phyloP scores from a whole-genome alignment of 1,140 invertebrate genomes.

The Agrypnia vestita region DNA sequence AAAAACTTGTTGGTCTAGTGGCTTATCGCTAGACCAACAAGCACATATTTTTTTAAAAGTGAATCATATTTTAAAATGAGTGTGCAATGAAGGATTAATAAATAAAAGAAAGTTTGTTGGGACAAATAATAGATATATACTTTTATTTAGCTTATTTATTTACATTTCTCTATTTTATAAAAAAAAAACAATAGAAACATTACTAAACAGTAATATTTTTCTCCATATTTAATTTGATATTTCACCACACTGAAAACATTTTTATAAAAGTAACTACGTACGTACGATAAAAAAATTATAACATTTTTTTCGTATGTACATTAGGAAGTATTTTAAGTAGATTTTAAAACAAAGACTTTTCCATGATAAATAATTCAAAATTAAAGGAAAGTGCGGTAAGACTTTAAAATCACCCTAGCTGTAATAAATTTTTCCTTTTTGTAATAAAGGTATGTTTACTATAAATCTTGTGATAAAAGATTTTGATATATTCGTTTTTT shows the following conservation, averaged over 20 bases:
- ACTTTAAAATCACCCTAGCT: no score
- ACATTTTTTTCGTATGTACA: conserved; percentile 44
- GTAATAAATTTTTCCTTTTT: no score
- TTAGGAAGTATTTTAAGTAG: conserved; percentile 40
- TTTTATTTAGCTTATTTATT: conserved; percentile 54
- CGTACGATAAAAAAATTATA: conserved; percentile 39
- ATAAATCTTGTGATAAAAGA: no score
- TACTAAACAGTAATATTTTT: conserved; percentile 9
- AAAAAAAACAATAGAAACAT: conserved; percentile 34
- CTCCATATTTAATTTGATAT: conserved; percentile 12
- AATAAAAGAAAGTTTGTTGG: conserved; percentile 46
- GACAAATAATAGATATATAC: conserved; percentile 49
- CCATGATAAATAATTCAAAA: neutral
- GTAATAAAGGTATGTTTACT: no score
- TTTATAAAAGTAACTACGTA: conserved; percentile 30
- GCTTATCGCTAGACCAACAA: no score
- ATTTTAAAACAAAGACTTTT: neutral
- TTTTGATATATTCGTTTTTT: no score
- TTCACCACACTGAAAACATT: conserved; percentile 47
- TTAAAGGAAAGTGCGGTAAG: no score
- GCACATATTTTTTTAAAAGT: neutral
- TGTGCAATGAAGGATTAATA: neutral
- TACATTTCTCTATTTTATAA: conserved; percentile 47
- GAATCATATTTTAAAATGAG: neutral
- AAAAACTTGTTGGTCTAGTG: no score